Conservation (phyloP, 2,113 vertebrate genomes). For the Rhipidura dahli region DNA sequence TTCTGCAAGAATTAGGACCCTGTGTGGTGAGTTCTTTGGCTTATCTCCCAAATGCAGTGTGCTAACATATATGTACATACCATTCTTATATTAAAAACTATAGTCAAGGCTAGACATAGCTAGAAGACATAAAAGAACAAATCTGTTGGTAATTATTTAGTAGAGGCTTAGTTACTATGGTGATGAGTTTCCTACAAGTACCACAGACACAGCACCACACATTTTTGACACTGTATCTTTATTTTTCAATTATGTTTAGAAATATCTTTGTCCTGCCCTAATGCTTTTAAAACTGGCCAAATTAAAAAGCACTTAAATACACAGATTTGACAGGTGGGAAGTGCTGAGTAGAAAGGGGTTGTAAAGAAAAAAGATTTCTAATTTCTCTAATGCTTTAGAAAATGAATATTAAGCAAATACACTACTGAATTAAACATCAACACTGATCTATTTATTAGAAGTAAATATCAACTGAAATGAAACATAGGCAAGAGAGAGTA, state of each 20-base stretch:
- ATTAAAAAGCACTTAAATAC: background rate
- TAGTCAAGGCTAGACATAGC: background rate
- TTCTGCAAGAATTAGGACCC: background rate
- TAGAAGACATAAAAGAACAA: background rate
- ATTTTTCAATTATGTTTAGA: background rate
- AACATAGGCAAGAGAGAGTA: background rate
- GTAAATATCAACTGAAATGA: background rate
- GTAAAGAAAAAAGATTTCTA: background rate
- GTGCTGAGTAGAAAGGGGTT: background rate
- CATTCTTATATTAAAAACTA: background rate
- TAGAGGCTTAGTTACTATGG: constrained; percentile 51
- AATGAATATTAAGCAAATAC: background rate
- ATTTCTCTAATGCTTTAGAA: background rate
- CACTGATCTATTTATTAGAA: background rate
- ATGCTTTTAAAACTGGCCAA: background rate
- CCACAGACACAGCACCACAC: background rate
- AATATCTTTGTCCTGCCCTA: background rate
- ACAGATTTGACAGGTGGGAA: background rate
- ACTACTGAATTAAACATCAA: background rate
- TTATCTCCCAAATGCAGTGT: background rate
- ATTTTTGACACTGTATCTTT: background rate
- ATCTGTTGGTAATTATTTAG: constrained; percentile 18
- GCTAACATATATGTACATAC: background rate
- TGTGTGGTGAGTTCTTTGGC: accelerated
- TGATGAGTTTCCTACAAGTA: constrained; percentile 1